Percentiles rank a stretch among this genome's conserved stretches.
Evolutionary conservation across 2,113 vertebrate genomes (phyloP).

Genomic region (Danio rerio): GRCz12tu NC_133198.1:31667001-31667500

Average conservation of each 20-base stretch:
- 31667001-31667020: constrained; percentile 57
- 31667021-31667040: constrained; percentile 45
- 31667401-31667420: not conserved
- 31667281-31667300: constrained; percentile 1
- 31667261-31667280: constrained; percentile 7
- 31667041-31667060: constrained; percentile 43
- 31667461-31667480: not conserved
- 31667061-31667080: constrained; percentile 33
- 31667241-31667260: constrained; percentile 29
- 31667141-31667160: not conserved
- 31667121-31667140: not conserved
- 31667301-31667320: not conserved
- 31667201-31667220: constrained; percentile 15
- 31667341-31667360: not conserved
- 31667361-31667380: not conserved
- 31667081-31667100: constrained; percentile 25
- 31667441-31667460: not conserved
- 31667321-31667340: not conserved
- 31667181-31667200: not conserved
- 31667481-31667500: not conserved
- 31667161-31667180: not conserved
- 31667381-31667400: not conserved
- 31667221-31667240: constrained; percentile 14
- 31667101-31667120: constrained; percentile 2
- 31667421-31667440: not conserved